A percentile compares a stretch with the other conserved stretches of the same genome.
These are phyloP conservation scores for Lophius americanus DNA, from an alignment of 2,797 vertebrate genomes.

Conservation along the genomic window DNA sequence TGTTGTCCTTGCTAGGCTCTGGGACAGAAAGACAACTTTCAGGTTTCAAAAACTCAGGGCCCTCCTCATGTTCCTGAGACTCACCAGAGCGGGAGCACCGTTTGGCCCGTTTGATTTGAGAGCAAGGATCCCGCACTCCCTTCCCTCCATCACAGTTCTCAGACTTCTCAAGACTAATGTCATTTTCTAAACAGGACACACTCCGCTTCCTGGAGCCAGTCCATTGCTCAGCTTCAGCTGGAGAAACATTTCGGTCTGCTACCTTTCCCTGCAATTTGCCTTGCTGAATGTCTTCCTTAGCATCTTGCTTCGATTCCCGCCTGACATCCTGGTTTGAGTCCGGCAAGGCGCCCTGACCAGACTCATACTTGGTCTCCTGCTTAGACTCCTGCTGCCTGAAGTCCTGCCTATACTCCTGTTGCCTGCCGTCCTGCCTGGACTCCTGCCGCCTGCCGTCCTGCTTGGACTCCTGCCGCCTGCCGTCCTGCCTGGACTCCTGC, in stretches of 20 bases:
- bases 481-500: slow-evolving; percentile 50
- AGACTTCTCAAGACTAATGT: slow-evolving; percentile 83
- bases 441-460: slow-evolving; percentile 32
- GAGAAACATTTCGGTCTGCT: slow-evolving; percentile 83
- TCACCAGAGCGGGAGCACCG: slow-evolving; percentile 90
- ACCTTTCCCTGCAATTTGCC: slow-evolving; percentile 78
- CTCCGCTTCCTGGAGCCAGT: slow-evolving; percentile 90
- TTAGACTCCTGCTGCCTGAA: slow-evolving; percentile 11
- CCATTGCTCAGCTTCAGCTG: slow-evolving; percentile 85
- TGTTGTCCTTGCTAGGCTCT: slow-evolving; percentile 81
- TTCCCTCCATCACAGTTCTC: slow-evolving; percentile 87
- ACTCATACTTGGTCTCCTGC: slow-evolving; percentile 24
- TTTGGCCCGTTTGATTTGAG: slow-evolving; percentile 91
- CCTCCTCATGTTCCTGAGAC: slow-evolving; percentile 88
- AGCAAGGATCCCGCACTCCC: slow-evolving; percentile 79
- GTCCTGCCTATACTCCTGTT: slow-evolving; percentile 30
- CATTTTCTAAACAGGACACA: slow-evolving; percentile 90
- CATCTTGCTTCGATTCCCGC: slow-evolving; percentile 75
- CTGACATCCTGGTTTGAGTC: slow-evolving; percentile 63
- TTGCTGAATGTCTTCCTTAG: slow-evolving; percentile 46
- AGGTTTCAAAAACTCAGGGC: slow-evolving; percentile 74
- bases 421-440: slow-evolving; percentile 17
- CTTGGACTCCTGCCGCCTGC: slow-evolving; percentile 12
- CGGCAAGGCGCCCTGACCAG: slow-evolving; percentile 17
- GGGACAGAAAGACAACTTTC: slow-evolving; percentile 83